phyloP scores from a whole-genome alignment of 2,888 invertebrate species.

The Leucoptera coffeella region DNA sequence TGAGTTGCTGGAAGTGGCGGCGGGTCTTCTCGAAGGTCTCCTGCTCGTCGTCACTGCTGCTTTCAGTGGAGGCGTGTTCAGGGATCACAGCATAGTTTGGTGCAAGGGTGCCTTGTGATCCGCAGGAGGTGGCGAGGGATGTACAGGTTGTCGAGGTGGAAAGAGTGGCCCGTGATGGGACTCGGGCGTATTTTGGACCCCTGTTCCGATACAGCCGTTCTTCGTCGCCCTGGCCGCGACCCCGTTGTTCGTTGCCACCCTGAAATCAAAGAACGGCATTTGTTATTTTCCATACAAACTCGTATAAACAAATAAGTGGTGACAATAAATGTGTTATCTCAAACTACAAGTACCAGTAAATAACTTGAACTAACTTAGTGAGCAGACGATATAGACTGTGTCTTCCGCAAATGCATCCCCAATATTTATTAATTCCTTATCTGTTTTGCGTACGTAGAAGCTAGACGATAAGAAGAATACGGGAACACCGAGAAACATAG shows the following conservation, averaged over 20 bases:
- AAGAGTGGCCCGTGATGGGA: constrained; percentile 43
- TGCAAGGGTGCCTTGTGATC: constrained; percentile 36
- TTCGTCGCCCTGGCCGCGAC: constrained; percentile 37
- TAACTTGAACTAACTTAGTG: constrained; percentile 13
- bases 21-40: constrained; percentile 52
- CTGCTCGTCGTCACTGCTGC: constrained; percentile 45
- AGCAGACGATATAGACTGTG: constrained; percentile 11
- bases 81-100: constrained; percentile 37
- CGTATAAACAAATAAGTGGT: too few species aligned
- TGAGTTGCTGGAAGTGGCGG: constrained; percentile 56
- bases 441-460: constrained; percentile 33
- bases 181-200: constrained; percentile 41
- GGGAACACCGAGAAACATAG: too few species aligned
- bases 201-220: constrained; percentile 31
- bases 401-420: constrained; percentile 3
- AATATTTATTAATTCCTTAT: constrained; percentile 39
- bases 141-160: constrained; percentile 58
- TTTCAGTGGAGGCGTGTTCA: constrained; percentile 33
- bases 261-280: too few species aligned
- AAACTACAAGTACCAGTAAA: too few species aligned
- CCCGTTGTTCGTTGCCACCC: constrained; percentile 36
- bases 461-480: constrained; percentile 20
- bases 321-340: too few species aligned
- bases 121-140: constrained; percentile 49
- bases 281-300: too few species aligned